Conservation (phyloP, 2,888 invertebrate species). For the Zelleria hepariella region DNA sequence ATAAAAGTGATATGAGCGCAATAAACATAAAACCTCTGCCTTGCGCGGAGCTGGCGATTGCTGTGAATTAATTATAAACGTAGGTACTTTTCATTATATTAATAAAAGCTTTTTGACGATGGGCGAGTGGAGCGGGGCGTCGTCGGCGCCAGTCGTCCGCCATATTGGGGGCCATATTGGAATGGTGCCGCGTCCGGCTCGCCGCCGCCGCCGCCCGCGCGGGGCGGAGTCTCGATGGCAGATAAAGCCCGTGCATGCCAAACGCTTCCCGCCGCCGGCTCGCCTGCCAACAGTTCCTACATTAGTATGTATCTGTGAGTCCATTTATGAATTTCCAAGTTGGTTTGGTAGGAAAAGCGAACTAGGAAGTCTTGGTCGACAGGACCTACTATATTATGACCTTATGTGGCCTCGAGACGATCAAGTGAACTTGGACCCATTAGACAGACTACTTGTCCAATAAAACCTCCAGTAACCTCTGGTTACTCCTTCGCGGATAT, state of each 20-base stretch:
- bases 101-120: conserved; percentile 30
- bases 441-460: too few species aligned
- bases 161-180: conserved; percentile 20
- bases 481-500: too few species aligned
- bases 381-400: too few species aligned
- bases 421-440: too few species aligned
- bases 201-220: conserved; percentile 6
- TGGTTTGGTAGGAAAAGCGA: too few species aligned
- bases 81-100: conserved; percentile 66
- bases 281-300: not conserved
- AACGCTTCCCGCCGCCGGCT: not conserved
- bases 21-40: conserved; percentile 65
- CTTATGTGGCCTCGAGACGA: too few species aligned
- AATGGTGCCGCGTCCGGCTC: conserved; percentile 1
- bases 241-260: conserved; percentile 31
- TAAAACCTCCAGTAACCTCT: too few species aligned
- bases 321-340: too few species aligned
- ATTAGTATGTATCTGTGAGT: not conserved
- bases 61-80: conserved; percentile 68
- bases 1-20: conserved; percentile 67
- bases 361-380: too few species aligned
- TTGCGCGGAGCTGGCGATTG: conserved; percentile 56
- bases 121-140: conserved; percentile 11
- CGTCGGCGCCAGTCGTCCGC: conserved; percentile 20
- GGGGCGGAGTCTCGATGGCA: conserved; percentile 42